These are phyloP conservation scores for Platorchestia sp. DNA, from an alignment of 1,140 invertebrate species.

Conservation along the genomic window DNA sequence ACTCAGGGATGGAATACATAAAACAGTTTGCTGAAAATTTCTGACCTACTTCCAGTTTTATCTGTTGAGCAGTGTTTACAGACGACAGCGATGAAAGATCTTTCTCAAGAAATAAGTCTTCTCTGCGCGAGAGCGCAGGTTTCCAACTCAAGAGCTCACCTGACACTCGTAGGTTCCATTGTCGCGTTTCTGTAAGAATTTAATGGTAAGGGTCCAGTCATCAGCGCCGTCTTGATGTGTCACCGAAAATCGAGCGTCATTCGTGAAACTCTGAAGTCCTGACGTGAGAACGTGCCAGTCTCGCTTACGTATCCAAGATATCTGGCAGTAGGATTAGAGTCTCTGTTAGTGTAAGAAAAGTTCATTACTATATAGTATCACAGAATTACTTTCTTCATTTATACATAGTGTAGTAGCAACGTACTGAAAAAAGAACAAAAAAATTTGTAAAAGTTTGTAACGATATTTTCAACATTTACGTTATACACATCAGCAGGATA, in stretches of 20 bases:
- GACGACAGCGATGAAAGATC: too few species aligned
- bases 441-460: too few species aligned
- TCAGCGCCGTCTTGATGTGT: constrained; percentile 66
- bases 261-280: constrained; percentile 83
- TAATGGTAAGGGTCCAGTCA: constrained; percentile 60
- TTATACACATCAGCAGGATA: too few species aligned
- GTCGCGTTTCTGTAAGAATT: constrained; percentile 69
- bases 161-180: constrained; percentile 72
- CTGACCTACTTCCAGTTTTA: too few species aligned
- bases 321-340: constrained; percentile 73
- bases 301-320: constrained; percentile 85
- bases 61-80: too few species aligned
- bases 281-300: constrained; percentile 86
- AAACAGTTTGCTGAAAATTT: too few species aligned
- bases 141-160: constrained; percentile 60
- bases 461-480: too few species aligned
- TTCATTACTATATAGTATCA: too few species aligned
- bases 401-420: too few species aligned
- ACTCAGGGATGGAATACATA: too few species aligned
- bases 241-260: constrained; percentile 84
- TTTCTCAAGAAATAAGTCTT: background rate
- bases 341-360: background rate
- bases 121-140: background rate
- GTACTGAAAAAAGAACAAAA: too few species aligned
- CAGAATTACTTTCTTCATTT: too few species aligned